Conservation (phyloP, 2,797 vertebrate species). For the Pempheris klunzingeri region DNA sequence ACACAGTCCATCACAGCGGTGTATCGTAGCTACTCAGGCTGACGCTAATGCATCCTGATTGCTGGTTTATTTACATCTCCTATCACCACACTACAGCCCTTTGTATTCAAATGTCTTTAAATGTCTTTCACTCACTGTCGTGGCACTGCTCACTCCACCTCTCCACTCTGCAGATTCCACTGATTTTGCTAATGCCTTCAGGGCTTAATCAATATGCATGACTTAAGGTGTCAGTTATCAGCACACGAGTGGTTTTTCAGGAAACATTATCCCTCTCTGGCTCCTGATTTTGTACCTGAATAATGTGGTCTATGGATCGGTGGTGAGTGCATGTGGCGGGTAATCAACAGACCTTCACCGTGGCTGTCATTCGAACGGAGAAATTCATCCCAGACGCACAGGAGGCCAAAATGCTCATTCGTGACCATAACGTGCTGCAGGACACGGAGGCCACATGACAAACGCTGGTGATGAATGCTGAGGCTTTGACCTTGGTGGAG, state of each 20-base stretch:
- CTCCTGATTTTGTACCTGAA: conserved; percentile 66
- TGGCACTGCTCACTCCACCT: conserved; percentile 30
- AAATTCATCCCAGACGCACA: conserved; percentile 45
- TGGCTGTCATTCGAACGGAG: conserved; percentile 47
- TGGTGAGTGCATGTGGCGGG: conserved; percentile 41
- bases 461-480: conserved; percentile 60
- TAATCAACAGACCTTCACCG: conserved; percentile 62
- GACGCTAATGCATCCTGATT: conserved; percentile 67
- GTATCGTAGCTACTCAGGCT: conserved; percentile 42
- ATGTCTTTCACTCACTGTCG: conserved; percentile 62
- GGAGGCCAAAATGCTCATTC: conserved; percentile 36
- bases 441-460: conserved; percentile 41
- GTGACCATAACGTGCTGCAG: conserved; percentile 30
- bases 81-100: conserved; percentile 65
- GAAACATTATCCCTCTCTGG: conserved; percentile 62
- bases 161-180: conserved; percentile 73
- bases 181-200: conserved; percentile 72
- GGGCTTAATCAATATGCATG: conserved; percentile 79
- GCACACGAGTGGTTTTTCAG: conserved; percentile 67
- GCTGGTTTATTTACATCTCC: conserved; percentile 70
- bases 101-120: conserved; percentile 67
- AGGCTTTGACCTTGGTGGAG: conserved; percentile 57
- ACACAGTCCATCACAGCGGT: conserved; percentile 57
- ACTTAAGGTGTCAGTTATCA: conserved; percentile 78
- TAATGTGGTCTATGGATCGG: conserved; percentile 45